phyloP scores from a whole-genome alignment of 2,113 vertebrate species.

The Sylvilagus bachmani region DNA sequence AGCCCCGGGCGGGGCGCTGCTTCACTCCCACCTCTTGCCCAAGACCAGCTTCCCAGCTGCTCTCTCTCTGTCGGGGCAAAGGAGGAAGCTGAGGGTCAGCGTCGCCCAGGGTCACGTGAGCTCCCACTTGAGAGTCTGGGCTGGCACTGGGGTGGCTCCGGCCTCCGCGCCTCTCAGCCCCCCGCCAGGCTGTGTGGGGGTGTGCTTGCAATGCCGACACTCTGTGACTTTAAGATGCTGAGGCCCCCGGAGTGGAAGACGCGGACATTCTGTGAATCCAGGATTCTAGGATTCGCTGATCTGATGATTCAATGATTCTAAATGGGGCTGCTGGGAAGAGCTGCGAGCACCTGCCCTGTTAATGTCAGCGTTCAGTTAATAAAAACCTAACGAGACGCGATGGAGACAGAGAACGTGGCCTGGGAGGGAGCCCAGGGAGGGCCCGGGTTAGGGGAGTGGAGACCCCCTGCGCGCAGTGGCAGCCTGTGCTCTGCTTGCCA shows the following conservation, averaged over 20 bases:
- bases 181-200: not conserved
- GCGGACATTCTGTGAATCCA: constrained; percentile 75
- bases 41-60: not conserved
- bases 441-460: not conserved
- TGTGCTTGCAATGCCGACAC: constrained; percentile 52
- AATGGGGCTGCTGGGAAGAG: constrained; percentile 82
- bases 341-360: constrained; percentile 80
- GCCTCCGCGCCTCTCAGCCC: not conserved
- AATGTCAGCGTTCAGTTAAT: constrained; percentile 80
- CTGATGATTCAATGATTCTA: constrained; percentile 84
- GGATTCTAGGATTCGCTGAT: constrained; percentile 77
- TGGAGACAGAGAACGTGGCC: constrained; percentile 67
- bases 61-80: constrained; percentile 9
- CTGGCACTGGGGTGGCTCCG: not conserved
- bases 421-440: not conserved
- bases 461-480: not conserved
- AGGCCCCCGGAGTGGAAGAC: constrained; percentile 52
- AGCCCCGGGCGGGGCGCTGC: not conserved
- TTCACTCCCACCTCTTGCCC: not conserved
- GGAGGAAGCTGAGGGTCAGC: not conserved
- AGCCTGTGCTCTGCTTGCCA: not conserved
- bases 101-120: not conserved
- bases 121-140: not conserved
- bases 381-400: constrained; percentile 78
- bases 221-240: constrained; percentile 75